These are phyloP conservation scores for Drosophila planitibia DNA, from an alignment of 2,888 invertebrate genomes.

Conservation along the genomic window DNA sequence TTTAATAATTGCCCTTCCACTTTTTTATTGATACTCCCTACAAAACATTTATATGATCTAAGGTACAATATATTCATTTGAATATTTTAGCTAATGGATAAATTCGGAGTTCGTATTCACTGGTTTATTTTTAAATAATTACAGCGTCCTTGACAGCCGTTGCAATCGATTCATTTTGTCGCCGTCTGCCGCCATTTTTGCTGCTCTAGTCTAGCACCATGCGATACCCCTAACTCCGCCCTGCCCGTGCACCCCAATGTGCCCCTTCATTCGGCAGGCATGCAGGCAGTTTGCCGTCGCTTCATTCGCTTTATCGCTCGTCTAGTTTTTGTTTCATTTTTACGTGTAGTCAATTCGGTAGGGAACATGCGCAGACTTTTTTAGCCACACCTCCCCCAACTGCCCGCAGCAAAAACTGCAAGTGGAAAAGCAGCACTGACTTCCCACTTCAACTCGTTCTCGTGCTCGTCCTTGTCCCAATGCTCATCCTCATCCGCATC, in stretches of 20 bases:
- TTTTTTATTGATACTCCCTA: not conserved
- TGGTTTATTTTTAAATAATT: not conserved
- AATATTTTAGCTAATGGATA: too few species aligned
- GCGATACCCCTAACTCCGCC: conserved; percentile 5
- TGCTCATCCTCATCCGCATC: conserved; percentile 10
- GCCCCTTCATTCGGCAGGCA: conserved; percentile 4
- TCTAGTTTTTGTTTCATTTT: conserved; percentile 63
- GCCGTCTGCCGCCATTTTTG: conserved; percentile 52
- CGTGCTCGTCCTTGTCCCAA: conserved; percentile 11
- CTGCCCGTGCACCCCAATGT: not conserved
- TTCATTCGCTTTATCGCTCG: conserved; percentile 53
- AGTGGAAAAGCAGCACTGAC: conserved; percentile 43
- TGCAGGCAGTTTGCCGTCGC: conserved; percentile 34
- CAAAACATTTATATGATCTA: too few species aligned
- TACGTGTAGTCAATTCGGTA: conserved; percentile 56
- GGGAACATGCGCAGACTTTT: conserved; percentile 82
- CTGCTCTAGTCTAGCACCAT: conserved; percentile 45
- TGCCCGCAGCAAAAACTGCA: conserved; percentile 54
- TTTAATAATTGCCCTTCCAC: not conserved
- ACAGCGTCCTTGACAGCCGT: conserved; percentile 21
- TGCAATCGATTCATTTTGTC: conserved; percentile 9
- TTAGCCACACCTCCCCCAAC: conserved; percentile 43
- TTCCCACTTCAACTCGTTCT: conserved; percentile 21
- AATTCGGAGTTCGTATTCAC: too few species aligned
- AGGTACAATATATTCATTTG: too few species aligned